Evolutionary conservation across 2,113 vertebrate genomes (phyloP).

Genomic region (Indri indri): DNA sequence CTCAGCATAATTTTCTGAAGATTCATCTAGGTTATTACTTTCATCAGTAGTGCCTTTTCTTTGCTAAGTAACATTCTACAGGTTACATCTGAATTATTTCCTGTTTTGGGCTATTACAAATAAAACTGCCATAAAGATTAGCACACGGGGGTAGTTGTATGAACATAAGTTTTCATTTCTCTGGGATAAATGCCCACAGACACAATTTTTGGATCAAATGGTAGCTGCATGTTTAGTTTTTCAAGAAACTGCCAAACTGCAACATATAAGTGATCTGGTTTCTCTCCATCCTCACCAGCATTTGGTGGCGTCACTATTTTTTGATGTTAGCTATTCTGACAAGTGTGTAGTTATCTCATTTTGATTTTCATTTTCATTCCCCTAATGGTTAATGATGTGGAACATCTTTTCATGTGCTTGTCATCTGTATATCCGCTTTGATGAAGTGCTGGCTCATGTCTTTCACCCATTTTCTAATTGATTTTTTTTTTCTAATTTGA

Average conservation of each 20-base stretch:
- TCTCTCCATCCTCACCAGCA: not conserved
- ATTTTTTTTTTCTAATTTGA: not conserved
- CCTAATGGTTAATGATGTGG: not conserved
- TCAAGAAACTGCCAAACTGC: not conserved
- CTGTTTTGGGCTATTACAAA: not conserved
- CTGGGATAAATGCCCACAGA: not conserved
- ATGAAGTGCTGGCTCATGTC: not conserved
- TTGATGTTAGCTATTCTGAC: not conserved
- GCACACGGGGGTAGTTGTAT: not conserved
- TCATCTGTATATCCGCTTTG: not conserved
- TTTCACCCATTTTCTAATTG: constrained; percentile 19
- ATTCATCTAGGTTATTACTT: not conserved
- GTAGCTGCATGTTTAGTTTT: not conserved
- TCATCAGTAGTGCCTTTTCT: not conserved
- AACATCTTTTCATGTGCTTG: not conserved
- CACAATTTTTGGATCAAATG: not conserved
- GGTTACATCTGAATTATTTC: not conserved
- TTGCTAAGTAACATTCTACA: not conserved
- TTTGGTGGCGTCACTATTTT: not conserved
- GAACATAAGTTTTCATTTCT: not conserved
- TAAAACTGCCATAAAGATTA: constrained; percentile 11
- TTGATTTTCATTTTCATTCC: not conserved
- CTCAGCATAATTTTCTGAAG: not conserved
- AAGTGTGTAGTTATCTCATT: not conserved
- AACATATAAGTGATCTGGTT: not conserved